Evolutionary conservation across 2,888 invertebrate genomes (phyloP), one percentile per base, ranked within the genome.

Genomic region (Sinelater perroti): DNA sequence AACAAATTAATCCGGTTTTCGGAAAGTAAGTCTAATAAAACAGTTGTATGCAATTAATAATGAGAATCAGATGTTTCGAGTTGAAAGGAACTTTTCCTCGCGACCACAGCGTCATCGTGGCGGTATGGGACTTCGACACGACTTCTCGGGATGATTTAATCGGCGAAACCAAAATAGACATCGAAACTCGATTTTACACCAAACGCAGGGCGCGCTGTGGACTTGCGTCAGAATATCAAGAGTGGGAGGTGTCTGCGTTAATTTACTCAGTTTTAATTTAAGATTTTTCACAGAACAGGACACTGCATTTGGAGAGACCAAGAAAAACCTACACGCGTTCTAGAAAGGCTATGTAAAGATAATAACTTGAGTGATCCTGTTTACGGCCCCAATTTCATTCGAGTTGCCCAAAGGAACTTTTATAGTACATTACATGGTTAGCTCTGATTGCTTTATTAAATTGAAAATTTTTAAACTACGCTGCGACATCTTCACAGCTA

Each of bases 121-220:
- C 89, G 24, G 80, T 95, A 0, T 89, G 86, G 75, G 93, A 95
- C 74, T 87, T 86, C 75, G 91, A 93, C 69, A 71, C 82, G 1
- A 75, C 83, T 1, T 82, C 85, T 1, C 75, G 81, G 1, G 91
- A 95, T 71, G 91, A 93, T 70, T 75, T 94, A 5, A 92, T 96
- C 67, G 96, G 95, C 0, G 87, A 86, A 67, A 95, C 95, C 0
- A 81, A 80, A 58, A 88, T 96, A 60, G 95, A 96, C 76, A 78
- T 96, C 38, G 96, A 96, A 79, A 91, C 93, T 76, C 84, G 95
- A 57, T 89, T 89, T 73, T 92, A 90, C 72, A 87, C 88, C 11
- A 85, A 84, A 63, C 92, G 94, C 72, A 81, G 91, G 56, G 93
- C 90, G 0, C 83, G 83, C 2, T 90, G 94, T 67, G 95, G 95